Evolutionary conservation across 1,140 invertebrate genomes (phyloP).

Genomic region (Epicauta chinensis): DNA sequence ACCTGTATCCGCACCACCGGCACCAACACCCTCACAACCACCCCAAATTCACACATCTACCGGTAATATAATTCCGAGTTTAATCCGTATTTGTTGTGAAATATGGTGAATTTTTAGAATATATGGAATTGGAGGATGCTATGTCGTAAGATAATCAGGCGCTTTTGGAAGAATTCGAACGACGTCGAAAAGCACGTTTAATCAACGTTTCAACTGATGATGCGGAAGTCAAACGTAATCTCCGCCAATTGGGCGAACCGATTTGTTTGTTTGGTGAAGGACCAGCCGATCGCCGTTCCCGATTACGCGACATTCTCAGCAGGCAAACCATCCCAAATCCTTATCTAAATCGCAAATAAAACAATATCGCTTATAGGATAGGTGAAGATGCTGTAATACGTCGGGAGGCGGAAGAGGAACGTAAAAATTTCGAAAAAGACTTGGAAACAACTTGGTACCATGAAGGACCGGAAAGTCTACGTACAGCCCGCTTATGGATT

Average conservation of each 20-base stretch:
- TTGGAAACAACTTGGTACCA: constrained; percentile 93
- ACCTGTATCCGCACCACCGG: constrained; percentile 31
- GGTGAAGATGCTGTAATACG: constrained; percentile 85
- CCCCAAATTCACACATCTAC: constrained; percentile 29
- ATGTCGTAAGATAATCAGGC: constrained; percentile 83
- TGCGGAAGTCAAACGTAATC: constrained; percentile 83
- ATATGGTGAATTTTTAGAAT: constrained; percentile 63
- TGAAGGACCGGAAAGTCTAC: constrained; percentile 82
- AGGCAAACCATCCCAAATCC: too few species aligned
- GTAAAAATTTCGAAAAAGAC: constrained; percentile 67
- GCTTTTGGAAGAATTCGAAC: constrained; percentile 88
- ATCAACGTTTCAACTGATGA: constrained; percentile 94
- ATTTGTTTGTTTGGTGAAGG: constrained; percentile 97
- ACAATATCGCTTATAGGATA: too few species aligned
- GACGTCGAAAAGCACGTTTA: constrained; percentile 82
- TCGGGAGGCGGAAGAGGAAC: constrained; percentile 73
- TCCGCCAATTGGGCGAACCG: constrained; percentile 86
- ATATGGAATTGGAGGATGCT: constrained; percentile 87
- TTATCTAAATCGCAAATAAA: too few species aligned
- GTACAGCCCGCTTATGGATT: constrained; percentile 78
- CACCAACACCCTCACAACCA: too few species aligned
- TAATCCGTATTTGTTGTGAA: constrained; percentile 52
- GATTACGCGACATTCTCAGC: constrained; percentile 85
- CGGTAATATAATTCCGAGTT: constrained; percentile 62
- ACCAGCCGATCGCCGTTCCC: constrained; percentile 84